phyloP scores from a whole-genome alignment of 2,113 vertebrate species.

The Lathamus discolor region DNA sequence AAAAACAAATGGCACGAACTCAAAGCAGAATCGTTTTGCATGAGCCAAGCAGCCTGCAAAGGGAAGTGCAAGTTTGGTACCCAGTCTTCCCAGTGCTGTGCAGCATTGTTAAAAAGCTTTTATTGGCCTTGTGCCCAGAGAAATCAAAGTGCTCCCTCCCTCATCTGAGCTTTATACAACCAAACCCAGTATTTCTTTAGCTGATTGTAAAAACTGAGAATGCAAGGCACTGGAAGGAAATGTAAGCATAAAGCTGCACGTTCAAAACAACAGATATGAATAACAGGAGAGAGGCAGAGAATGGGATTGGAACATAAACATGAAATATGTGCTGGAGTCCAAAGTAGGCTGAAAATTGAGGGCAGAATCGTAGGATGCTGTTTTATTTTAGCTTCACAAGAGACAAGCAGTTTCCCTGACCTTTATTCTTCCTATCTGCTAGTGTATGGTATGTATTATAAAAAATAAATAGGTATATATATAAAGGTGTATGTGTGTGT shows the following conservation, averaged over 20 bases:
- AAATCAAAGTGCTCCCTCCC: slow-evolving; percentile 37
- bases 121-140: slow-evolving; percentile 28
- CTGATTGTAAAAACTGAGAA: slow-evolving; percentile 17
- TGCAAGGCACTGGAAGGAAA: slow-evolving; percentile 27
- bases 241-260: neutral
- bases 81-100: slow-evolving; percentile 32
- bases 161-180: slow-evolving; percentile 15
- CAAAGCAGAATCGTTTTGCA: neutral
- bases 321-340: neutral
- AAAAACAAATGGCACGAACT: neutral
- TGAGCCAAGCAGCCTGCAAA: neutral
- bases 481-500: neutral
- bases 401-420: neutral
- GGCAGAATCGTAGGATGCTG: neutral
- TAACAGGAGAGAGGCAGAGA: neutral
- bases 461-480: neutral
- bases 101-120: slow-evolving; percentile 62
- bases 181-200: slow-evolving; percentile 12
- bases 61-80: slow-evolving; percentile 42
- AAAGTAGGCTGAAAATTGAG: neutral
- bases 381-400: neutral
- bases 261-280: neutral
- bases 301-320: neutral
- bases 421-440: neutral
- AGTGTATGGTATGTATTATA: neutral